Percentiles rank a stretch among this genome's conserved stretches.
These are phyloP conservation scores for Siderastrea siderea DNA, from an alignment of 92 coral and sea anemone species.

Conservation along the genomic window DNA sequence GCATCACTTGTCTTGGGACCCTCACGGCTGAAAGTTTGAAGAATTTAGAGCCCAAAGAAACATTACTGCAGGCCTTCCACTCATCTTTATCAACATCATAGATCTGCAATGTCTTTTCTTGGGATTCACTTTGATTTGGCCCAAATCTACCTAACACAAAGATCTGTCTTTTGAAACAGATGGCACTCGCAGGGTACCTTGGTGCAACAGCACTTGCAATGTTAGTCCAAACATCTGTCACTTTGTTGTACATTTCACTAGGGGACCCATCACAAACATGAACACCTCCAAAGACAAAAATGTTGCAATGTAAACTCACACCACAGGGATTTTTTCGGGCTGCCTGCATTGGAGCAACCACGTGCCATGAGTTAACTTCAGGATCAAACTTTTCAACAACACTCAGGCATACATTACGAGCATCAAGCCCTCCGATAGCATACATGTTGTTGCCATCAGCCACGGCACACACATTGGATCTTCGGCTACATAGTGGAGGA, in stretches of 20 bases:
- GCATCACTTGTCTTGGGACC: no score
- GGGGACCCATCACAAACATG: no score
- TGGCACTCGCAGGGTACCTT: no score
- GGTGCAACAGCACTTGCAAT: not conserved
- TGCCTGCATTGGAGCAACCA: not conserved
- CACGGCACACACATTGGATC: not conserved
- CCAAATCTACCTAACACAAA: no score
- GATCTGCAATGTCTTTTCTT: no score
- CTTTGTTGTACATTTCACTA: constrained; percentile 6
- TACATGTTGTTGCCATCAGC: not conserved
- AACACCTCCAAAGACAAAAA: not conserved
- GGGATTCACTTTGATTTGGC: no score
- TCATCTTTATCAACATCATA: no score
- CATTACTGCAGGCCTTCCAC: no score
- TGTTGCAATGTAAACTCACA: not conserved
- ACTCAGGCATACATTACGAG: not conserved
- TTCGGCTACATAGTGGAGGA: not conserved
- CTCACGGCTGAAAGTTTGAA: no score
- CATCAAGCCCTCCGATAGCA: not conserved
- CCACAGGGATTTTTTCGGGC: not conserved
- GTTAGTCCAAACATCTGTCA: not conserved
- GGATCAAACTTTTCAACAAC: not conserved
- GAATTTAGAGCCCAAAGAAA: no score
- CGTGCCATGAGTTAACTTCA: not conserved
- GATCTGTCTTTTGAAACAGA: no score